Evolutionary conservation across 2,797 vertebrate species (phyloP), one percentile per base, ranked within the genome.

Genomic region (Sphenopsis melanotis): DNA sequence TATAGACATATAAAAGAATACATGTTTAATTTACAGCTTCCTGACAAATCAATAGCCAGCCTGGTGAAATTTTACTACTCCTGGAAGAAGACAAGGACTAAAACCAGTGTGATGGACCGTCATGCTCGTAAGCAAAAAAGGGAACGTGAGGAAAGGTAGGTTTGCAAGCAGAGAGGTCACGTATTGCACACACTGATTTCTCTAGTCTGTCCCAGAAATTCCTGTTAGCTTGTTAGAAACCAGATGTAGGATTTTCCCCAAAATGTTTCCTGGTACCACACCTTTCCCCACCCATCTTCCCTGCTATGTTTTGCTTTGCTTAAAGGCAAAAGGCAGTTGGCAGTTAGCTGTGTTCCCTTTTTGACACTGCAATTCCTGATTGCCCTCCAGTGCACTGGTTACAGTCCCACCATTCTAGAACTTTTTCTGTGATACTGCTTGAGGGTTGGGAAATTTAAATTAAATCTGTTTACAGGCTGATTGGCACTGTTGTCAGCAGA

Each of bases 41-140:
- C 99, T 72, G 99, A 99, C 94, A 99, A 99, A 92, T 98, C 99
- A 16, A 99, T 99, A 97, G 98, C 99, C 89, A 99, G 99, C 93
- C 97, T 99, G 97, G 99, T 99, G 87, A 99, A 99, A 59, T 99
- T 99, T 94, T 99, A 99, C 97, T 99, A 99, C 96, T 99, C 99
- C 5, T 99, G 99, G 99, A 99, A 99, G 98, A 99, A 99, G 96
- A 99, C 98, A 3, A 98, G 99, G 91, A 99, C 98, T 95, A 99
- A 99, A 98, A 99, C 99, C 50, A 99, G 99, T 3, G 98, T 99
- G 96, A 99, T 99, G 99, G 99, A 99, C 75, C 98, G 99, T 55
- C 99, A 99, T 52, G 99, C 98, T 37, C 98, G 99, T 66, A 99
- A 99, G 90, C 98, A 99, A 85, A 99, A 99, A 94, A 98, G 99